Evolutionary conservation across 2,797 vertebrate genomes (phyloP).

Genomic region (Spinus olivaceus): DNA sequence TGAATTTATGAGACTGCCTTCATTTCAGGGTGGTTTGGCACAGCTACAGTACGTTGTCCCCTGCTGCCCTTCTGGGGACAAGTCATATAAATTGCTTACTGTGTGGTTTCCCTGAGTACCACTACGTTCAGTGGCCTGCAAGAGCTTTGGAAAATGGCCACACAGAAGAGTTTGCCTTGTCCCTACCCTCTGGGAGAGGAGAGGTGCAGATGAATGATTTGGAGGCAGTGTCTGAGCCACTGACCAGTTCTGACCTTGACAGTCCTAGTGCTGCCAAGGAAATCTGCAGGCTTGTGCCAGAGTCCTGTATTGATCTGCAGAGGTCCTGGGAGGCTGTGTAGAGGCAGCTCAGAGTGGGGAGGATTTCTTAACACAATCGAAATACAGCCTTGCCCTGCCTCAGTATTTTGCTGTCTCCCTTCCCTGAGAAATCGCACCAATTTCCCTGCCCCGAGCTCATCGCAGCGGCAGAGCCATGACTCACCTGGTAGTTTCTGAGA

Average conservation of each 20-base stretch:
- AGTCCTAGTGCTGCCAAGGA: neutral
- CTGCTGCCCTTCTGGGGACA: neutral
- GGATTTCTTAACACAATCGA: neutral
- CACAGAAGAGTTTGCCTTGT: neutral
- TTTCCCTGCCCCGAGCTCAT: neutral
- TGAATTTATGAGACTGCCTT: neutral
- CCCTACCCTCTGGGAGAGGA: neutral
- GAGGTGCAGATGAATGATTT: neutral
- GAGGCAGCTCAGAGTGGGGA: neutral
- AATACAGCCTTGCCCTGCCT: neutral
- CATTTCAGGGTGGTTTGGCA: neutral
- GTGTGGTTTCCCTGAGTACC: neutral
- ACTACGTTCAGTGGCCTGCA: neutral
- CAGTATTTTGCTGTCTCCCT: neutral
- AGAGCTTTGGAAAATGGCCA: neutral
- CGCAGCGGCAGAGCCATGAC: neutral
- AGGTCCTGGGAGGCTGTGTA: neutral
- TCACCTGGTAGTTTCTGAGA: conserved; percentile 29
- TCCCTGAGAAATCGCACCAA: neutral
- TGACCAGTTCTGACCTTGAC: neutral
- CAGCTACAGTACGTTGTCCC: neutral
- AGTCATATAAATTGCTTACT: neutral
- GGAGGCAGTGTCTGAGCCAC: neutral
- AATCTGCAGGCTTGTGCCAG: neutral
- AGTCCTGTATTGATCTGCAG: neutral